Evolutionary conservation across 2,888 invertebrate genomes (phyloP), one percentile per base, ranked within the genome.

Genomic region (Xanthostigma xanthostigma): DNA sequence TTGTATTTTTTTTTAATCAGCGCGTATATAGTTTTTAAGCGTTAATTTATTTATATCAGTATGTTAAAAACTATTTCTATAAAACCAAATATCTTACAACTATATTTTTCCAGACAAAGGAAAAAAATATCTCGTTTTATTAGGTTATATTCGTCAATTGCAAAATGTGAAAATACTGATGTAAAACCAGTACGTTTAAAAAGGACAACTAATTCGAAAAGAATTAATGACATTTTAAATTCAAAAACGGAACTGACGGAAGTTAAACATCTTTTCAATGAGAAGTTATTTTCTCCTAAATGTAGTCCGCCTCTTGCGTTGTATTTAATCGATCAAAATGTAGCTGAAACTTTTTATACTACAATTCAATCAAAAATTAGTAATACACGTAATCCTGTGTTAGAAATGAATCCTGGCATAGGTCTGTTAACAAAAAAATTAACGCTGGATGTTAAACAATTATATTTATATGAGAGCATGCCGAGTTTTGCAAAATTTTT

Each of bases 321-420:
- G 35, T 43, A 48, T 48, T 17, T 42, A 42, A 37, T 48, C 12
- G 48, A 48, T 48, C 9, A 42, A 42, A 37, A 12, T 34, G 40
- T 38, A 27, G 48, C 48, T 6, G 37, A 9, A 43, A 36, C n/a
- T 33, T 41, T 48, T 36, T 36, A 13, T 42, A 36, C 9, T 27
- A 36, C 17, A n/a, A 48, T 48, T 3, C 12, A 42, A 48, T 10
- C 36, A 3, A 42, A 13, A 4, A 3, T 48, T 2, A 10, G 8
- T 10, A 9, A 34, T 41, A 41, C 13, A 41, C 14, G 14, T 42
- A 33, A 14, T 27, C 10, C 13, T 12, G 27, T 48, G 38, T 10
- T 48, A 17, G 48, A 48, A 42, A 35, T 42, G 11, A 48, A 48
- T 43, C 48, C 48, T 5, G 48, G 48, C n/a, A 9, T 48, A 17